phyloP scores from a whole-genome alignment of 2,797 vertebrate genomes.

The Sebastes vulpes region DNA sequence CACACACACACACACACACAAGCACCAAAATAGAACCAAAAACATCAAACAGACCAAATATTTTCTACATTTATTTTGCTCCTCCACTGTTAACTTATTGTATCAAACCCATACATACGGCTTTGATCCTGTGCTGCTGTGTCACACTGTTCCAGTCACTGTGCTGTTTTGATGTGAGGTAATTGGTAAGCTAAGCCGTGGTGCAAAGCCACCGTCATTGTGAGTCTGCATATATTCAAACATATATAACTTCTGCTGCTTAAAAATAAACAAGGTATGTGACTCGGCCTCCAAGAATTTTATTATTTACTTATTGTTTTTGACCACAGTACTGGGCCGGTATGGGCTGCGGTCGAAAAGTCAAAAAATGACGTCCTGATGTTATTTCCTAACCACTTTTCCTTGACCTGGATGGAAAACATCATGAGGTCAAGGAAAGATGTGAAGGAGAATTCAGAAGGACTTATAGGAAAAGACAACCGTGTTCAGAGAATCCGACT shows the following conservation, averaged over 20 bases:
- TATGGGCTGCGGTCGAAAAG: neutral
- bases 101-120: neutral
- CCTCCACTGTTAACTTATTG: neutral
- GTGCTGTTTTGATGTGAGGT: neutral
- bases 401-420: too few relatives aligned
- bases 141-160: neutral
- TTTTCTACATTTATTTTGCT: neutral
- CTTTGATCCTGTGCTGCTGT: neutral
- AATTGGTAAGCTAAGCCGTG: neutral
- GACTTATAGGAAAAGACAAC: too few relatives aligned
- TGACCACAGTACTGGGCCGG: too few relatives aligned
- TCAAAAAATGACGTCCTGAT: too few relatives aligned
- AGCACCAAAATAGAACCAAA: constrained; percentile 10
- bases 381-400: too few relatives aligned
- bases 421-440: too few relatives aligned
- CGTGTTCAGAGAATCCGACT: too few relatives aligned
- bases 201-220: neutral
- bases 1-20: neutral
- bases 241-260: neutral
- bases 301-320: too few relatives aligned
- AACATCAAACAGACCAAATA: neutral
- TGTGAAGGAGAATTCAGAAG: too few relatives aligned
- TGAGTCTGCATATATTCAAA: neutral
- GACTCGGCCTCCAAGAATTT: too few relatives aligned
- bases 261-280: too few relatives aligned